Base-by-base conservation (phyloP, 2,797 vertebrate genomes). In the Ambastaia sidthimunki region DNA sequence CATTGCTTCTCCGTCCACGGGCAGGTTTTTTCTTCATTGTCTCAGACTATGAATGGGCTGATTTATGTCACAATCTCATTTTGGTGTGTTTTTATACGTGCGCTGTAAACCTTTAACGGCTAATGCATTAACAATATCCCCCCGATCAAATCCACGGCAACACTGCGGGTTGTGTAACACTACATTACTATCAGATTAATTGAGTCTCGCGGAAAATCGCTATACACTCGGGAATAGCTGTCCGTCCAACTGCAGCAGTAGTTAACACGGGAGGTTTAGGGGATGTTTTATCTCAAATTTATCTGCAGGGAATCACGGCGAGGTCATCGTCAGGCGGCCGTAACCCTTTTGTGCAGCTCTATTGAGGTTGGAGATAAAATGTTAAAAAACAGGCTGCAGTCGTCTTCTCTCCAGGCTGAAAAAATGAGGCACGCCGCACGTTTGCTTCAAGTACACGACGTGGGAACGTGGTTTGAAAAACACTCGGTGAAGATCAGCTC, bases 61-160 rank as follows among this genome's bases (percentile, higher is more conserved):
- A 90, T 91, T 91, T 89, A 89, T 89, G 78, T 80, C 63, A 47
- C 67, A 65, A 75, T 78, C 82, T 87, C 66, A 65, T 87, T 88
- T 86, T 76, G 44, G 19, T 82, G 73, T 88, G 78, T 89, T 87
- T 86, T 89, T 89, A 91, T 88, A 73, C 82, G 85, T 87, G 52
- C 52, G 74, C 66, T 89, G 85, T 89, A 91, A 92, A 92, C 85
- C 86, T 86, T 90, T 86, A 89, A 87, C 80, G 80, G 85, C 84
- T 86, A 86, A 91, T 89, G 83, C 72, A 84, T 88, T 88, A 84
- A 85, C 83, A 87, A 86, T 84, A 83, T 85, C 86, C 85, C 83
- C 60, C 48, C 25, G 69, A 80, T 68, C 55, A 81, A 83, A 74
- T 71, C 80, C 60, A 71, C 79, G 67, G 74, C 68, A 65, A 68